Evolutionary conservation across 2,888 invertebrate species (phyloP), one percentile per base, ranked within the genome.

Genomic region (Diploptera punctata): DNA sequence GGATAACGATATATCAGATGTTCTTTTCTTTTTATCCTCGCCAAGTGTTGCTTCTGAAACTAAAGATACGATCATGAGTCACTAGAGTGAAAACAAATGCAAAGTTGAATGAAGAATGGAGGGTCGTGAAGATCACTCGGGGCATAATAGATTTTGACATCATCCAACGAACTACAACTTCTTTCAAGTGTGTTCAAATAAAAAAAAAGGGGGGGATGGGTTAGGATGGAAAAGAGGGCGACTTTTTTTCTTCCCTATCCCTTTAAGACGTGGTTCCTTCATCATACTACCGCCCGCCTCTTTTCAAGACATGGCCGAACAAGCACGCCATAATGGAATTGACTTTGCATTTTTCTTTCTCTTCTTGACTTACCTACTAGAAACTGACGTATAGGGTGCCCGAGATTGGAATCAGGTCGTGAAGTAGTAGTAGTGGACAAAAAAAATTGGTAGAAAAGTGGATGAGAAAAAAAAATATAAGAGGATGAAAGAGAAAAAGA

Each of bases 331-430:
- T 29, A 57, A 57, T 57, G 29, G 57, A 57, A 57, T 57, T 57
- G 57, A 57, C 57, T 57, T 57, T 57, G 57, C 57, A 57, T 57
- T 57, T 57, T 19, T 57, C 57, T 13, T 57, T 2, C n/a, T 57
- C n/a, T 57, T 3, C n/a, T 5, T 33, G 10, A 5, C 33, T 10
- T 33, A 10, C 7, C 7, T 33, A 7, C 33, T 4, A n/a, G 18
- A n/a, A n/a, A 47, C 16, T 47, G 47, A 7, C 10, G 47, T 47
- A 38, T 38, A 38, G 38, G 38, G 13, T 38, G 38, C 7, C 54
- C 10, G 54, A 54, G 21, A 54, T 24, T 47, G 21, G 54, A 26
- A 54, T 57, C 26, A 29, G n/a, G 16, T n/a, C 57, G 13, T 24
- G 26, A 57, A 57, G 57, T 57, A 57, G 29, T 57, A 4, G 29